Base-by-base conservation (phyloP, 2,797 vertebrate genomes). In the Sciurus vulgaris region DNA sequence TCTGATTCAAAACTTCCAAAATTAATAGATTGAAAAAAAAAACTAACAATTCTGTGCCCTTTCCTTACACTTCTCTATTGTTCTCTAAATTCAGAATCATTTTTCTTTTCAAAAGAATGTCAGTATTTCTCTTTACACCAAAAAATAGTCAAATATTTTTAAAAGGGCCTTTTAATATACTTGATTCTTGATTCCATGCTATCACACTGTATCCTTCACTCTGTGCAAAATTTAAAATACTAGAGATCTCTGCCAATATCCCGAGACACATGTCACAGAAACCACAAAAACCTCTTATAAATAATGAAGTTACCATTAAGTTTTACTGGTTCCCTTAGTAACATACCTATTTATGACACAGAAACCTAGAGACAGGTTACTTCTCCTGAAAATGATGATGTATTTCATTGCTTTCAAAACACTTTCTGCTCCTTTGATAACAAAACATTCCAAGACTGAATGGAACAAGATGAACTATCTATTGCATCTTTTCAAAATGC, bases 231-330 rank as follows among this genome's bases (percentile, higher is more conserved):
- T 79, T 59, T 44, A 87, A 76, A 70, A 41, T 72, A 14, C 7
- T 1, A n/a, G 1, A 30, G 7, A 33, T 77, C 7, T 63, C 35
- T 54, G 24, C 10, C 30, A 70, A 72, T 67, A 18, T 96, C 54
- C 72, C 56, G 38, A 49, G 30, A 85, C 0, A 2, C 20, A 41
- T 49, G 13, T 38, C 28, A 59, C 10, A 20, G 44, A 95, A 91
- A 82, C 7, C 38, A 89, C 69, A 76, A 90, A 11, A 92, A 86
- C 85, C 33, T 86, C 49, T 69, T 95, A 11, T 54, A 93, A 95
- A 86, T 93, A 89, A 92, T 82, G 9, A 76, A 83, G 67, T 73
- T 73, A 33, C 10, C 54, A 67, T 91, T 94, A 89, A 93, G 26
- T 49, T 86, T 89, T 70, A 59, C 26, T 84, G 26, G 44, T 89